Conservation (phyloP, 2,888 invertebrate species). For the Tethea ocularis region DNA sequence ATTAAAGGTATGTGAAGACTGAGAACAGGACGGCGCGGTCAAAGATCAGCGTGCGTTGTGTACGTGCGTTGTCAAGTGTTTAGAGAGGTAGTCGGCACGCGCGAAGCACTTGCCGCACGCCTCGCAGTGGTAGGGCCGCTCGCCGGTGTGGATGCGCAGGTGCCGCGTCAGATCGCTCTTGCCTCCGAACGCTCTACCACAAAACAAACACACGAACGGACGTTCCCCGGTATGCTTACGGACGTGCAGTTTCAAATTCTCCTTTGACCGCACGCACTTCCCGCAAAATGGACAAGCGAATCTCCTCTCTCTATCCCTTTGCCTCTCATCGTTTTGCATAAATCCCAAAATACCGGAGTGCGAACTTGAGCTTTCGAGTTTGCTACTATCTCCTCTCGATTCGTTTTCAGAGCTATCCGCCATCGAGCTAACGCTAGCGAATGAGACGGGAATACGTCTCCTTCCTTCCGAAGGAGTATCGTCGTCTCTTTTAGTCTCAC, state of each 20-base stretch:
- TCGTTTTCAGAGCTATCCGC: constrained; percentile 81
- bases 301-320: constrained; percentile 87
- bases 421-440: constrained; percentile 81
- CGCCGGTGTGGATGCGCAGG: constrained; percentile 94
- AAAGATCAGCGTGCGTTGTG: constrained; percentile 86
- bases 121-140: constrained; percentile 95
- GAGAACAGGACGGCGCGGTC: constrained; percentile 60
- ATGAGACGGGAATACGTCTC: constrained; percentile 73
- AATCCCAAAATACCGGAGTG: constrained; percentile 86
- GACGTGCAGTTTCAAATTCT: constrained; percentile 93
- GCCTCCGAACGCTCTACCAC: constrained; percentile 94
- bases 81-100: constrained; percentile 94
- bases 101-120: constrained; percentile 97
- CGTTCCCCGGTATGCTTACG: constrained; percentile 94
- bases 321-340: constrained; percentile 83
- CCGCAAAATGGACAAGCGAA: constrained; percentile 96
- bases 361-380: constrained; percentile 81
- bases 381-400: constrained; percentile 69
- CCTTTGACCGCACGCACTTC: constrained; percentile 94
- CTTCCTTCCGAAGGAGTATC: constrained; percentile 55
- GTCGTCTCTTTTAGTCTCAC: constrained; percentile 64
- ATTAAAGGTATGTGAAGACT: constrained; percentile 49
- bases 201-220: constrained; percentile 95
- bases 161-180: constrained; percentile 94
- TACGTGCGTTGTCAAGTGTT: constrained; percentile 95